Base-by-base conservation (phyloP, 2,797 vertebrate genomes). In the Pipistrellus pipistrellus region DNA sequence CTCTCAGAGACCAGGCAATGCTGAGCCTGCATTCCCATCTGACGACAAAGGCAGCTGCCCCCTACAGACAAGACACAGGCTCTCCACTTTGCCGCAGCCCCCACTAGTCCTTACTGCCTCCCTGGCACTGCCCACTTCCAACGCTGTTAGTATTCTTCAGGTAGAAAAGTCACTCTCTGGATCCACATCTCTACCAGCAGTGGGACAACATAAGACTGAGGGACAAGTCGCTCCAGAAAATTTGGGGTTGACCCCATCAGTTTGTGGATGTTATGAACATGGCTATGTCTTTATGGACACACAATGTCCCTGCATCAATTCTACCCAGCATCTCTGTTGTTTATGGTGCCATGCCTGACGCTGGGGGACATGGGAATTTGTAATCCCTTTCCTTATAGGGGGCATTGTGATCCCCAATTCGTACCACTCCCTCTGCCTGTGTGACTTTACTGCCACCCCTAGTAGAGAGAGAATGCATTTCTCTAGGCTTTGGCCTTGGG, bases 1-100 rank as follows among this genome's bases (percentile, higher is more conserved):
- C 17, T 30, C 23, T 57, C 53, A 64, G 62, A 81, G 51, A 17
- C n/a, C 5, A 75, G 30, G 21, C 30, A 38, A 41, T 1, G 3
- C 11, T 3, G 30, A 72, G 25, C 27, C 87, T 53, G 17, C 48
- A 10, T 30, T 20, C 30, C 15, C 9, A 30, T 41, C 46, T 21
- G 46, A 55, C 7, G 20, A 21, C 11, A 44, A 10, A 2, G 59
- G 17, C 4, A 2, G 11, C 64, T 57, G 14, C 4, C 8, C 4
- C 27, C 18, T 32, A 32, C 4, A 4, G 6, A 41, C 15, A 20
- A 8, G 18, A 18, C 17, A 2, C 8, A 0, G 3, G 0, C 0
- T 15, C 27, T 73, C 85, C 11, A 0, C 32, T 81, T 55, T 11
- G 72, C 41, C 6, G 3, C 12, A 48, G 68, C 0, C 73, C 9